Evolutionary conservation across 2,113 vertebrate species (phyloP).

Genomic region (Oncorhynchus keta): DNA sequence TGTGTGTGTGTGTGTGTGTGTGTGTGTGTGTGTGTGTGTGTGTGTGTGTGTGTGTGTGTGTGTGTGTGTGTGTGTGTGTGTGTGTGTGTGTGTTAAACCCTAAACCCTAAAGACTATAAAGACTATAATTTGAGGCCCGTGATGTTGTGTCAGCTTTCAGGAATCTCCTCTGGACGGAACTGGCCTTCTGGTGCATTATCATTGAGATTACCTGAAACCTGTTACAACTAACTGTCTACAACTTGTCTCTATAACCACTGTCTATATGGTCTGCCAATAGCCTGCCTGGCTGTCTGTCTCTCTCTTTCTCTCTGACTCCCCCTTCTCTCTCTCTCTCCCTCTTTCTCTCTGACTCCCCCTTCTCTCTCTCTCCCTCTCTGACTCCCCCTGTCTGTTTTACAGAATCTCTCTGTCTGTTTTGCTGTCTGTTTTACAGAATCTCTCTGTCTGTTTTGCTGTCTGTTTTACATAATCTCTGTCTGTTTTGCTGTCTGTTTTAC

Average conservation of each 20-base stretch:
- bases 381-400: no score
- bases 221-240: constrained; percentile 17
- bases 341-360: no score
- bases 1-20: not conserved
- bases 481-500: no score
- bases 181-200: constrained; percentile 25
- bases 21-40: not conserved
- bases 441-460: no score
- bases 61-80: not conserved
- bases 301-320: no score
- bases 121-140: constrained; percentile 32
- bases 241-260: not conserved
- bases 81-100: not conserved
- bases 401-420: no score
- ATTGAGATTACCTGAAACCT: constrained; percentile 19
- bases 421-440: no score
- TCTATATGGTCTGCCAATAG: no score
- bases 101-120: constrained; percentile 5
- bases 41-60: not conserved
- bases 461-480: no score
- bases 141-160: constrained; percentile 31
- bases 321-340: no score
- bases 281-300: no score
- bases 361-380: no score
- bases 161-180: constrained; percentile 36